These are phyloP conservation scores for Falco concolor DNA, from an alignment of 2,797 vertebrate species.

Conservation along the genomic window DNA sequence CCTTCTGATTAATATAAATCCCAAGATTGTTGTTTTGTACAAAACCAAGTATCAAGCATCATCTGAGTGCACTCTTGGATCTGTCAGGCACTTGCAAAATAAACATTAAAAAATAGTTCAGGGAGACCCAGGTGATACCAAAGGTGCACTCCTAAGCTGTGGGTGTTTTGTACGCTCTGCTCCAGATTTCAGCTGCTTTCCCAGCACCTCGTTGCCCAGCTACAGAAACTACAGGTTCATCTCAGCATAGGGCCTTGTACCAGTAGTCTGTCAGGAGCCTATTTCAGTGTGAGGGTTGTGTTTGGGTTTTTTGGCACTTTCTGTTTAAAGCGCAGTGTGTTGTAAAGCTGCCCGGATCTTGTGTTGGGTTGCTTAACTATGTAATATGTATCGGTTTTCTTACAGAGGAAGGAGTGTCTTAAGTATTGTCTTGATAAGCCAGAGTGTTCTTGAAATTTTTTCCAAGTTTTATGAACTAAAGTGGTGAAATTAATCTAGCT, in stretches of 20 bases:
- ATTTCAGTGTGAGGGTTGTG: neutral
- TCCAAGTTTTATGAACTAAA: neutral
- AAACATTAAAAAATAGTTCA: neutral
- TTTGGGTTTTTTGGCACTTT: neutral
- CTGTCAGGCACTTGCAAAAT: neutral
- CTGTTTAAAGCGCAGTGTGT: neutral
- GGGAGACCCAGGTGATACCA: neutral
- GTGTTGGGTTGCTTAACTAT: too few relatives aligned
- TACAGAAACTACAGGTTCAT: neutral
- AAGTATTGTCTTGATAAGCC: neutral
- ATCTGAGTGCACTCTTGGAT: rapidly evolving
- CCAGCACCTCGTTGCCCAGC: neutral
- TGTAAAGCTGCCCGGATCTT: neutral
- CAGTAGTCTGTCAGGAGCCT: rapidly evolving
- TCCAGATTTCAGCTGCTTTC: neutral
- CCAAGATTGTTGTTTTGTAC: neutral
- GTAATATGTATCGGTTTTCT: neutral
- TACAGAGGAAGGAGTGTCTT: neutral
- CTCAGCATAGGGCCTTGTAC: neutral
- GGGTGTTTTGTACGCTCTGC: neutral
- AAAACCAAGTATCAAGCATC: rapidly evolving
- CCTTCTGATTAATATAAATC: neutral
- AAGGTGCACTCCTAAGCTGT: neutral
- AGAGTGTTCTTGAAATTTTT: neutral
- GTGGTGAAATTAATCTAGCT: neutral